These are phyloP conservation scores for Bagarius yarrelli DNA, from an alignment of 2,113 vertebrate species.

Conservation along the genomic window DNA sequence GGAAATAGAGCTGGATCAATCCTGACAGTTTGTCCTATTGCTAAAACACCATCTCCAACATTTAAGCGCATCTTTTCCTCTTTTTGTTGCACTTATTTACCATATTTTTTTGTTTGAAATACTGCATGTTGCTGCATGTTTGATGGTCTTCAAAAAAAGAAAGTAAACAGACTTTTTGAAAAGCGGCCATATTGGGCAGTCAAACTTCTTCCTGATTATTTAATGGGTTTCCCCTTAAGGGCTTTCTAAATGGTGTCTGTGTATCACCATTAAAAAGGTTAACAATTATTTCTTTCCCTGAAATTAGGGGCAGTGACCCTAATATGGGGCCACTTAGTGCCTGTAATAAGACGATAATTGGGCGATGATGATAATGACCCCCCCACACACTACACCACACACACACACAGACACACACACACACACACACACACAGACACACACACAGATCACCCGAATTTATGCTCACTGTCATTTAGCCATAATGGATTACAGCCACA, in stretches of 20 bases:
- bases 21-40: neutral
- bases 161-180: constrained; percentile 42
- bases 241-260: constrained; percentile 67
- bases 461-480: constrained; percentile 61
- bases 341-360: constrained; percentile 84
- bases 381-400: constrained; percentile 30
- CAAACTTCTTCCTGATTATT: constrained; percentile 56
- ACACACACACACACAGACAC: constrained; percentile 2
- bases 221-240: constrained; percentile 52
- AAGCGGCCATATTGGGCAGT: constrained; percentile 40
- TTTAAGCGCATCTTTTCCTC: neutral
- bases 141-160: constrained; percentile 17
- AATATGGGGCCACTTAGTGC: constrained; percentile 79
- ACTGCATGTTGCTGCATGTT: neutral
- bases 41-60: neutral
- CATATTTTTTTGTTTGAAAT: neutral
- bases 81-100: neutral
- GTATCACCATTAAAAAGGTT: constrained; percentile 69
- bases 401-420: neutral
- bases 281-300: constrained; percentile 72
- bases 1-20: constrained; percentile 42
- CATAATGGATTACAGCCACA: constrained; percentile 68
- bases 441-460: constrained; percentile 46
- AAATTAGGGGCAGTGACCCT: constrained; percentile 89
- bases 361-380: constrained; percentile 62